Evolutionary conservation across 2,888 invertebrate genomes (phyloP).

Genomic region (Synergus japonicus): DNA sequence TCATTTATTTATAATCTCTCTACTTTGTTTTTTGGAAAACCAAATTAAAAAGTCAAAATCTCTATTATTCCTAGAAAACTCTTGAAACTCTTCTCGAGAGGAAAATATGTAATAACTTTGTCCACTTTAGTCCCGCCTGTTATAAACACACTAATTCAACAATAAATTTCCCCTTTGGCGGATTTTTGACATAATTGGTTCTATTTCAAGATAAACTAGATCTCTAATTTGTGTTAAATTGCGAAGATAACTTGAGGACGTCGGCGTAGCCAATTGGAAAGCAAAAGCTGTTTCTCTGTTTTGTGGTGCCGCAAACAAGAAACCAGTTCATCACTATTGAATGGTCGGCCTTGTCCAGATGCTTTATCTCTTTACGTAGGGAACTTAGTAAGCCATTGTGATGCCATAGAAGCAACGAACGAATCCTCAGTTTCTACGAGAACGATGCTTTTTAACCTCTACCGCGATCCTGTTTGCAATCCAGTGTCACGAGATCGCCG

Average conservation of each 20-base stretch:
- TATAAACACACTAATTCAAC: not conserved
- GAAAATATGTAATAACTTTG: too few species aligned
- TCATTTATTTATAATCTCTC: not conserved
- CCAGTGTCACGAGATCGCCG: constrained; percentile 51
- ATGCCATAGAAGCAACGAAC: constrained; percentile 66
- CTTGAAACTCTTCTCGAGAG: too few species aligned
- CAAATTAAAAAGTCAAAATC: not conserved
- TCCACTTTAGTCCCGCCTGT: too few species aligned
- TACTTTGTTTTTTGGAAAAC: not conserved
- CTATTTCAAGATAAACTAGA: not conserved
- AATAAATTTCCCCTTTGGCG: not conserved
- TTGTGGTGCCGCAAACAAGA: constrained; percentile 45
- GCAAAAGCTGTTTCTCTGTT: constrained; percentile 37
- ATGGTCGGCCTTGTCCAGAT: constrained; percentile 71
- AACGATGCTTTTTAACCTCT: constrained; percentile 55
- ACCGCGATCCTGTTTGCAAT: constrained; percentile 56
- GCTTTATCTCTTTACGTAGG: constrained; percentile 69
- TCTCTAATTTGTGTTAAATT: constrained; percentile 28
- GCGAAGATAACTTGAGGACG: constrained; percentile 8
- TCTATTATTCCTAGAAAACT: too few species aligned
- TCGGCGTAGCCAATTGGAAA: not conserved
- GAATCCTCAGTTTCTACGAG: constrained; percentile 57
- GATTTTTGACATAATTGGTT: not conserved
- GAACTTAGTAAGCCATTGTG: constrained; percentile 70
- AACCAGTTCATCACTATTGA: constrained; percentile 71